Conservation (phyloP, 2,113 vertebrate genomes). For the Narcine bancroftii region DNA sequence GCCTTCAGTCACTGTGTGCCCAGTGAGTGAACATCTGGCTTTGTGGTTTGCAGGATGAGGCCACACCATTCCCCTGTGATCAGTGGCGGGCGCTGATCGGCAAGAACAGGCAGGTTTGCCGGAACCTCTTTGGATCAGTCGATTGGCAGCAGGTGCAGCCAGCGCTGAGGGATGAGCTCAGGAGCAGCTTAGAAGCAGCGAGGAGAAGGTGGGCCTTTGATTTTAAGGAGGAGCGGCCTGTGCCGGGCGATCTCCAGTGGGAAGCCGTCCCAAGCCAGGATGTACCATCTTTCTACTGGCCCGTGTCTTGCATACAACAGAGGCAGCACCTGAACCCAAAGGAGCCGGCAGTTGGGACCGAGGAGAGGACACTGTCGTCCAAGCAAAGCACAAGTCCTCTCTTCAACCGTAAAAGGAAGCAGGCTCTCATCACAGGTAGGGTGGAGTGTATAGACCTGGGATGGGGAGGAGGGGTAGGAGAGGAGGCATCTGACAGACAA, state of each 20-base stretch:
- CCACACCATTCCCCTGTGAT: slow-evolving; percentile 53
- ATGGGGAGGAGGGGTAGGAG: no score
- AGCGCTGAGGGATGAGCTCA: slow-evolving; percentile 55
- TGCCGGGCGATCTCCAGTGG: slow-evolving; percentile 71
- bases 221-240: slow-evolving; percentile 67
- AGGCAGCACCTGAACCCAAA: background rate
- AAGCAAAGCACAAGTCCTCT: slow-evolving; percentile 19
- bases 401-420: slow-evolving; percentile 62
- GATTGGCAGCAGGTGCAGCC: slow-evolving; percentile 66
- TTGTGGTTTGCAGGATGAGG: slow-evolving; percentile 46
- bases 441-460: no score
- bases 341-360: background rate
- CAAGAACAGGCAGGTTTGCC: slow-evolving; percentile 49
- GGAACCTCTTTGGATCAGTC: slow-evolving; percentile 76
- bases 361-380: slow-evolving; percentile 51
- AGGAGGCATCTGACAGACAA: no score
- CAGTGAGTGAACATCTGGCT: background rate
- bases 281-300: slow-evolving; percentile 56
- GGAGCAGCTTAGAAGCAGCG: slow-evolving; percentile 63
- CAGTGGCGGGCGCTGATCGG: no score
- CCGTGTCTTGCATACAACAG: background rate
- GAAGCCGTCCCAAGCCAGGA: slow-evolving; percentile 55
- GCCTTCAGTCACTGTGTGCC: no score
- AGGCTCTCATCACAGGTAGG: slow-evolving; percentile 81
- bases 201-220: slow-evolving; percentile 76